phyloP scores from a whole-genome alignment of 2,797 vertebrate genomes.

The Siniperca undulata region DNA sequence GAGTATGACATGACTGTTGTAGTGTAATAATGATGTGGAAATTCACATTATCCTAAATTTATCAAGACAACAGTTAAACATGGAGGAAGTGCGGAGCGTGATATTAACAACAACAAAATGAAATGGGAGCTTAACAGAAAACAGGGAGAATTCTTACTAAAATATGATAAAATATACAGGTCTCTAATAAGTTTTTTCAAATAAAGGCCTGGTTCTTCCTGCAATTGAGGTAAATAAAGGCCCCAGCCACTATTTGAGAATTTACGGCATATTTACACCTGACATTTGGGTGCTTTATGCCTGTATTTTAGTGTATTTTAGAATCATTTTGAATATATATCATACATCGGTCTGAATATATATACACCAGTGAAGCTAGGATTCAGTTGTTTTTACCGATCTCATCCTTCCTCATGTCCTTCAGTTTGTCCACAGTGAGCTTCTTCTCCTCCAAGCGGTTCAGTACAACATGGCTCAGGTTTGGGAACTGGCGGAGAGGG shows the following conservation, averaged over 20 bases:
- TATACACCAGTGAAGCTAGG: not conserved
- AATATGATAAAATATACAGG: not conserved
- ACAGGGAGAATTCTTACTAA: not conserved
- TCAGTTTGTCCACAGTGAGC: conserved; percentile 94
- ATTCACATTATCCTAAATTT: not conserved
- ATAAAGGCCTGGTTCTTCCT: not conserved
- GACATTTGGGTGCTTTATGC: not conserved
- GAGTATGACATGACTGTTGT: not conserved
- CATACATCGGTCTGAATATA: not conserved
- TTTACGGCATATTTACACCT: not conserved
- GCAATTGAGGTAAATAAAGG: not conserved
- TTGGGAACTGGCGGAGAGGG: conserved; percentile 94
- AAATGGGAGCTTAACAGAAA: not conserved
- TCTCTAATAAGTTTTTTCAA: not conserved
- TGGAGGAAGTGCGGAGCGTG: not conserved
- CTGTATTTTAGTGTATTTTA: not conserved
- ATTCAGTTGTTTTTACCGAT: conserved; percentile 88
- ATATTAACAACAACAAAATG: not conserved
- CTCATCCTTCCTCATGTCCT: conserved; percentile 98
- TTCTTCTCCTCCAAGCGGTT: conserved; percentile 94
- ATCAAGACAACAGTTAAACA: not conserved
- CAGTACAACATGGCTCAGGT: conserved; percentile 89
- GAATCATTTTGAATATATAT: not conserved
- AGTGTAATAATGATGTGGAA: not conserved
- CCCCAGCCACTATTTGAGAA: not conserved